A percentile compares a stretch with the other conserved stretches of the same genome.
Conservation (phyloP, 1,140 invertebrate species). For the Thaumetopoea pityocampa region DNA sequence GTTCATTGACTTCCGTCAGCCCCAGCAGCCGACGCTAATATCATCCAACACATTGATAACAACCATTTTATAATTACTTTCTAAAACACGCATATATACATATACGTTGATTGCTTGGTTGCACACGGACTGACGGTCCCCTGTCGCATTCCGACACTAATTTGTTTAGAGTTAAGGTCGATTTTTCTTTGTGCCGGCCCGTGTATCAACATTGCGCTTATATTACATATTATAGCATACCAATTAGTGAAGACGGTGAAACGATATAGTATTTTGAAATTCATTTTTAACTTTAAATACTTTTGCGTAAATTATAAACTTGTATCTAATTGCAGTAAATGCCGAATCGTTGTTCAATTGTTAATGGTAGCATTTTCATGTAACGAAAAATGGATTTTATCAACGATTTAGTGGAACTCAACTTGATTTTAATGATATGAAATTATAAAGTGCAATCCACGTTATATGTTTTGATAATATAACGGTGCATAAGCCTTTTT, state of each 20-base stretch:
- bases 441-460: no score
- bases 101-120: constrained; percentile 43
- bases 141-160: constrained; percentile 64
- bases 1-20: constrained; percentile 40
- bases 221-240: constrained; percentile 3
- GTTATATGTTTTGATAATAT: no score
- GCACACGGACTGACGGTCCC: constrained; percentile 42
- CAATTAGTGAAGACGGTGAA: constrained; percentile 6
- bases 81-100: constrained; percentile 50
- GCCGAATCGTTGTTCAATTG: no score
- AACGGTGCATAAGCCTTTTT: no score
- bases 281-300: no score
- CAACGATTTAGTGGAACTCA: no score
- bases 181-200: constrained; percentile 53
- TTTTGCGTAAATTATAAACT: no score
- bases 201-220: background rate
- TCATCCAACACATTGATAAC: constrained; percentile 31
- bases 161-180: constrained; percentile 55
- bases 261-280: no score
- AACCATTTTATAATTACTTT: constrained; percentile 31
- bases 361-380: no score
- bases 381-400: no score
- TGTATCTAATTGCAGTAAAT: no score
- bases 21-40: constrained; percentile 20
- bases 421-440: no score